These are phyloP conservation scores for Drosophila pseudotakahashii DNA, from an alignment of 2,888 invertebrate species.

Conservation along the genomic window DNA sequence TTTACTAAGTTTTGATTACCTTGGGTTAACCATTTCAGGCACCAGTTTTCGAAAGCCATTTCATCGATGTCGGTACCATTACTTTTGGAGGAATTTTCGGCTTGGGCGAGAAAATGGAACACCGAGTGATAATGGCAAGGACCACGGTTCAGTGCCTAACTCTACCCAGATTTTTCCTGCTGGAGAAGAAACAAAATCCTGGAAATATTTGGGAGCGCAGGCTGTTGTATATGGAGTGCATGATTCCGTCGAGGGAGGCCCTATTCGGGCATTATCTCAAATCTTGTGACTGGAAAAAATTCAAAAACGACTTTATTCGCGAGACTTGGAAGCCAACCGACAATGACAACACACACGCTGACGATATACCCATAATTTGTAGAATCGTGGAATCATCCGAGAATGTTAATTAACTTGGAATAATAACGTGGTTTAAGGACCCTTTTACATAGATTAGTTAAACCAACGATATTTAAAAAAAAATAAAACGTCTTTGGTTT, in stretches of 20 bases:
- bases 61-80: slow-evolving; percentile 82
- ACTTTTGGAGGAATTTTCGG: slow-evolving; percentile 86
- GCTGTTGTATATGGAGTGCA: slow-evolving; percentile 76
- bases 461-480: background rate
- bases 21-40: slow-evolving; percentile 9
- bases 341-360: slow-evolving; percentile 64
- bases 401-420: slow-evolving; percentile 7
- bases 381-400: slow-evolving; percentile 76
- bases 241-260: slow-evolving; percentile 80
- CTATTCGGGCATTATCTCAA: slow-evolving; percentile 78
- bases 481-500: background rate
- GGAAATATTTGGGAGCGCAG: slow-evolving; percentile 83
- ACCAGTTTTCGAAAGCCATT: slow-evolving; percentile 69
- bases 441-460: background rate
- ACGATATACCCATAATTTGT: slow-evolving; percentile 83
- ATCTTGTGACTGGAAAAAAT: slow-evolving; percentile 80
- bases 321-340: slow-evolving; percentile 44
- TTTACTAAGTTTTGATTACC: background rate
- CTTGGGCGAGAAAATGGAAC: slow-evolving; percentile 88
- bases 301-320: slow-evolving; percentile 72
- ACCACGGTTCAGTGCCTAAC: slow-evolving; percentile 88
- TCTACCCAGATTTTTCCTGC: slow-evolving; percentile 89
- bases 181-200: slow-evolving; percentile 85
- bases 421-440: background rate
- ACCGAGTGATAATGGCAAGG: slow-evolving; percentile 88